Percentiles rank a stretch among this genome's conserved stretches.
phyloP scores from a whole-genome alignment of 1,140 invertebrate species.

The Carposina sasakii region DNA sequence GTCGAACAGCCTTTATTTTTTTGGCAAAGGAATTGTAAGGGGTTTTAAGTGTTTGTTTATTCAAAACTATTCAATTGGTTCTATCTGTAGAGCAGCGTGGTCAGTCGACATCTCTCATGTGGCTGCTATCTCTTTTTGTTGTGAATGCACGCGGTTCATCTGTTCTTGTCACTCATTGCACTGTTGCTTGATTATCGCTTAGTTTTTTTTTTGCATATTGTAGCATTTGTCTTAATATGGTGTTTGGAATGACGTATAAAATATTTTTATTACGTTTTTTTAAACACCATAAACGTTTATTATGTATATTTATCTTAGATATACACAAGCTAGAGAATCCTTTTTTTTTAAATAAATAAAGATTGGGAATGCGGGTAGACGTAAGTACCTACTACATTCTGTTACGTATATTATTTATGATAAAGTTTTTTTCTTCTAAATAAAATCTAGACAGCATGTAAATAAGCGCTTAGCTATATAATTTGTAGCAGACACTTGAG shows the following conservation, averaged over 20 bases:
- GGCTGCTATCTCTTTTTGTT: slow-evolving; percentile 46
- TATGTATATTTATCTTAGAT: not conserved
- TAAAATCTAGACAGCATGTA: slow-evolving; percentile 43
- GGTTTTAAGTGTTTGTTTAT: not conserved
- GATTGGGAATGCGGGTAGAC: too few species aligned
- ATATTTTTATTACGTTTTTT: not conserved
- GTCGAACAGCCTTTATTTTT: too few species aligned
- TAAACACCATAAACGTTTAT: not conserved
- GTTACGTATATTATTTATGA: slow-evolving; percentile 4
- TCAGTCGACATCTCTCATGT: slow-evolving; percentile 70
- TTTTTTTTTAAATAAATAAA: too few species aligned
- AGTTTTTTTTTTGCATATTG: not conserved
- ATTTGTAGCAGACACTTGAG: slow-evolving; percentile 53
- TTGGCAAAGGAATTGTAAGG: too few species aligned
- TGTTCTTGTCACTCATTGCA: slow-evolving; percentile 35
- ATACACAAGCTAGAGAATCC: not conserved
- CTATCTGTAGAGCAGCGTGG: slow-evolving; percentile 28
- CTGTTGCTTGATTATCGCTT: slow-evolving; percentile 17
- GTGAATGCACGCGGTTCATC: slow-evolving; percentile 53
- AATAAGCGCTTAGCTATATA: slow-evolving; percentile 28
- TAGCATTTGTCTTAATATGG: not conserved
- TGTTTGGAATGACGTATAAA: not conserved
- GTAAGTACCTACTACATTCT: too few species aligned
- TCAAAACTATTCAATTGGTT: not conserved
- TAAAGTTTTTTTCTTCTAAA: slow-evolving; percentile 22